phyloP scores from a whole-genome alignment of 2,113 vertebrate species.

The Plecturocebus donacophilus region DNA sequence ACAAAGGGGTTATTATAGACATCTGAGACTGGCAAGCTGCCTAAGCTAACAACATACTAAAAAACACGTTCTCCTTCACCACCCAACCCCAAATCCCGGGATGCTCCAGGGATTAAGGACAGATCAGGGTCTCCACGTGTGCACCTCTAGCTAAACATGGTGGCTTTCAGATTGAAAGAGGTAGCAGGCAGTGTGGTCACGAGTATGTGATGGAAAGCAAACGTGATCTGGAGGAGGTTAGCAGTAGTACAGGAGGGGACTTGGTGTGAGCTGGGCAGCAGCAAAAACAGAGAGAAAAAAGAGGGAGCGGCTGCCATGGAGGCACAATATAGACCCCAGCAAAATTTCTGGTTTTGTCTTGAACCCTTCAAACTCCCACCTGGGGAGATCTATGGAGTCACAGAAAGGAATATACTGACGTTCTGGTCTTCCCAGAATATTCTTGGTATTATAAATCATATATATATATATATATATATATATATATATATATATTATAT shows the following conservation, averaged over 20 bases:
- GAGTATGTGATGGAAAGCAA: not conserved
- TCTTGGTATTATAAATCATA: not conserved
- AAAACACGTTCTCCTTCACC: not conserved
- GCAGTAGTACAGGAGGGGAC: not conserved
- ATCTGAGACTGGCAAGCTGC: not conserved
- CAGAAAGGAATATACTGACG: not conserved
- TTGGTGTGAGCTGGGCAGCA: not conserved
- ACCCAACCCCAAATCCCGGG: no score
- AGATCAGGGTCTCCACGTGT: not conserved
- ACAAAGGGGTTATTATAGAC: not conserved
- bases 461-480: no score
- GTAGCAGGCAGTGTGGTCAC: not conserved
- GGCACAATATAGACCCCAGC: no score
- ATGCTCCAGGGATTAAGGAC: no score
- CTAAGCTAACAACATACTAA: not conserved
- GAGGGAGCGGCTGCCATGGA: fast-evolving
- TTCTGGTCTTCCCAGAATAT: not conserved
- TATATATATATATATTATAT: no score
- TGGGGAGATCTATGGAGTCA: not conserved
- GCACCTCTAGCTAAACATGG: not conserved
- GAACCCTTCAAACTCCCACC: not conserved
- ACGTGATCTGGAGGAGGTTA: not conserved
- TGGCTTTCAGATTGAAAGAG: not conserved
- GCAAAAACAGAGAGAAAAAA: not conserved
- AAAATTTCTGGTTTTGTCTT: not conserved